A percentile compares a stretch with the other conserved stretches of the same genome.
These are phyloP conservation scores for Rhagonycha lutea DNA, from an alignment of 2,888 invertebrate genomes.

Conservation along the genomic window DNA sequence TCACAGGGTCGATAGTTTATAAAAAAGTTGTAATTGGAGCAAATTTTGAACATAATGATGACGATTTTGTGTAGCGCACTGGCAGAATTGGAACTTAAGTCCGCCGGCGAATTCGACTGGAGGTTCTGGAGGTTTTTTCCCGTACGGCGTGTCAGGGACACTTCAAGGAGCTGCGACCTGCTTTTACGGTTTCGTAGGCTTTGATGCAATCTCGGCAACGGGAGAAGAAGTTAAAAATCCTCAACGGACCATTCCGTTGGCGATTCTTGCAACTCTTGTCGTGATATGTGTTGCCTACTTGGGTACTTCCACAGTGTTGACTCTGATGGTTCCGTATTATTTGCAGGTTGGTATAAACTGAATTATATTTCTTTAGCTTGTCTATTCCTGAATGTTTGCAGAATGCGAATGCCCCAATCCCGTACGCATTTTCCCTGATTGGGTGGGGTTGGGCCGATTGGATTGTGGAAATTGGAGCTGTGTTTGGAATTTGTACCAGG, in stretches of 20 bases:
- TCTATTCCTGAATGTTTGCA: conserved; percentile 44
- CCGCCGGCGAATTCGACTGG: not conserved
- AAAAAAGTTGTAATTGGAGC: no score
- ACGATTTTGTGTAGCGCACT: not conserved
- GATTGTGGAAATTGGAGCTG: conserved; percentile 82
- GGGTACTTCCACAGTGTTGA: not conserved
- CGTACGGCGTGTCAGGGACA: not conserved
- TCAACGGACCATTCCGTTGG: not conserved
- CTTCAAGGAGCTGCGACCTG: not conserved
- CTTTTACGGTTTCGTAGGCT: not conserved
- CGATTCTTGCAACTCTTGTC: not conserved
- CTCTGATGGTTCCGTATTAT: not conserved
- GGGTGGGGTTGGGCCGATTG: conserved; percentile 81
- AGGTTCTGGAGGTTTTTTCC: not conserved
- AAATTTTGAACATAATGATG: not conserved
- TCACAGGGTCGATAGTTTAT: not conserved
- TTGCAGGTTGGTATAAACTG: not conserved
- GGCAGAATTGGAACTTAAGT: not conserved
- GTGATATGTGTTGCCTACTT: not conserved
- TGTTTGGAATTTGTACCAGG: conserved; percentile 85
- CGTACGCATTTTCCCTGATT: conserved; percentile 73
- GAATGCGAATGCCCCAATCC: conserved; percentile 79
- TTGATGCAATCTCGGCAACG: not conserved
- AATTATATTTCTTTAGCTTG: not conserved
- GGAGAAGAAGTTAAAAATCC: not conserved